Base-by-base conservation (phyloP, 1,140 invertebrate species). In the Drosophila nebulosa region DNA sequence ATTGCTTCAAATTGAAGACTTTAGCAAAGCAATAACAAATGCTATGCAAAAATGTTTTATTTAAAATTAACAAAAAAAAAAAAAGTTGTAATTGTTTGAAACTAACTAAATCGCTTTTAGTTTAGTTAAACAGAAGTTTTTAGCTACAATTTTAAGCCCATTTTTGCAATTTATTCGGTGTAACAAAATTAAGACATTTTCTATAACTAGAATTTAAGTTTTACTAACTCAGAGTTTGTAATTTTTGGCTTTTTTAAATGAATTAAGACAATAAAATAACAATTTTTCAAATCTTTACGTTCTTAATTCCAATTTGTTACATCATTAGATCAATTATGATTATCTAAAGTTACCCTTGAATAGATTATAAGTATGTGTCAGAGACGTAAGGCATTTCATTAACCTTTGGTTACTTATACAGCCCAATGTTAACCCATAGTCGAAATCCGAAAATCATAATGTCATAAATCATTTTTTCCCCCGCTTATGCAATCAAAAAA, bases 381-480 rank as follows among this genome's bases (percentile, higher is more conserved):
- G 4, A n/a, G n/a, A 39, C n/a, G 36, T 74, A 64, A 78, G 42
- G 60, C 64, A 73, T 81, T 81, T 83, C 78, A 75, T 83, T 83
- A 83, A 86, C 80, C 80, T 68, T 65, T 67, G 66, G 70, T 74
- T 66, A 72, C 69, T 60, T 60, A 61, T 66, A 52, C 42, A 52
- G 27, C 66, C 36, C 58, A 58, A 46, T n/a, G 58, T 55, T 64
- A 62, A 53, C 63, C 74, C 78, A 50, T 77, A 52, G 26, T 14
- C 66, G 21, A 53, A 61, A 71, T 51, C 21, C 2, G 27, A 51
- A 27, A 46, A 69, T 85, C 78, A 74, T 46, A 62, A 78, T 64
- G 83, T 63, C 74, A 86, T 86, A 81, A 86, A 86, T 86, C 81
- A 86, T 86, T 86, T 81, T 64, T 52, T 16, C 32, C 51, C 61